These are phyloP conservation scores for Bombus impatiens DNA, from an alignment of 1,140 invertebrate genomes.

Conservation along the genomic window DNA sequence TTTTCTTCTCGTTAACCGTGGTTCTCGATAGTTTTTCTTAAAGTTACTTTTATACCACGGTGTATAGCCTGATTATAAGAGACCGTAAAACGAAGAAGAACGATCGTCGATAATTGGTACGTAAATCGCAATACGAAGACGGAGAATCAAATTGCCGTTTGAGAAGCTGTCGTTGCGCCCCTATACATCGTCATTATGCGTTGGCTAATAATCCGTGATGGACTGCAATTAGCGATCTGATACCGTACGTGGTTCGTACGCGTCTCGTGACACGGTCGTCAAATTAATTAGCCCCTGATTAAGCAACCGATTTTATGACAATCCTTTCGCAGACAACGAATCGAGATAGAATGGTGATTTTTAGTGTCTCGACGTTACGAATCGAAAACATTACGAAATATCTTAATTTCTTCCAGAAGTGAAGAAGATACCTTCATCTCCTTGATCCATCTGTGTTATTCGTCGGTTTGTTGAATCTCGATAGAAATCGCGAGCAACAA, in stretches of 20 bases:
- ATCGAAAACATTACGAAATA: neutral
- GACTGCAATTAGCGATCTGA: conserved; percentile 49
- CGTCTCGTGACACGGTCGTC: conserved; percentile 39
- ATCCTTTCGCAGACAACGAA: neutral
- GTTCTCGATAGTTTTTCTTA: too few species aligned
- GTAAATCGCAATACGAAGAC: neutral
- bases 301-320: neutral
- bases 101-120: conserved; percentile 3
- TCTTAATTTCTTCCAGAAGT: neutral
- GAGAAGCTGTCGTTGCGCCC: neutral
- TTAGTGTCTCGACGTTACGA: neutral
- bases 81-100: neutral
- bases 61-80: neutral
- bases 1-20: neutral
- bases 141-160: neutral
- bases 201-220: conserved; percentile 37
- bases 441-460: neutral
- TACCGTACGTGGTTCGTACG: conserved; percentile 1
- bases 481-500: neutral
- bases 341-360: neutral
- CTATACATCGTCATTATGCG: conserved; percentile 9
- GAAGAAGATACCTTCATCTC: neutral
- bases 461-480: neutral
- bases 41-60: neutral
- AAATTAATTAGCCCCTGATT: conserved; percentile 45